These are phyloP conservation scores for Limanda limanda DNA, from an alignment of 2,113 vertebrate genomes.

Conservation along the genomic window DNA sequence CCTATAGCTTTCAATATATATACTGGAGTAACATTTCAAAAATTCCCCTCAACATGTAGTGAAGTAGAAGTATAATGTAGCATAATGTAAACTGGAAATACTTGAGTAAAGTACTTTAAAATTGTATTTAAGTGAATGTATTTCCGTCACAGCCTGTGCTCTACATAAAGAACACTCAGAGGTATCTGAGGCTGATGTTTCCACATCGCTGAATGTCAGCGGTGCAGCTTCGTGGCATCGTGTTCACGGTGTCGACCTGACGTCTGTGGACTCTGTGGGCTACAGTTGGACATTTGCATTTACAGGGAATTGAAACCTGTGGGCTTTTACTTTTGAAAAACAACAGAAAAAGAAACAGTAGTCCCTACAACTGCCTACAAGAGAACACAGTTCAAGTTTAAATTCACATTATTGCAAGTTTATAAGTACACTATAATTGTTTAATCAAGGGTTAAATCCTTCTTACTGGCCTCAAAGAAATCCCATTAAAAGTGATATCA, in stretches of 20 bases:
- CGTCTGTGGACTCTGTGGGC: neutral
- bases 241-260: neutral
- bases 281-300: constrained; percentile 55
- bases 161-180: too few relatives aligned
- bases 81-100: neutral
- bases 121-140: neutral
- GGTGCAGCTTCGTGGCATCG: neutral
- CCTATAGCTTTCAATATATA: neutral
- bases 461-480: neutral
- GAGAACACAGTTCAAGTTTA: neutral
- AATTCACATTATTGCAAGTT: neutral
- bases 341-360: neutral
- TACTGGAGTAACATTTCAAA: neutral
- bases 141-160: neutral
- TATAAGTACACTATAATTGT: too few relatives aligned
- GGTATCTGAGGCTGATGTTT: too few relatives aligned
- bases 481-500: neutral
- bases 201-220: neutral
- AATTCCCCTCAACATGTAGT: neutral
- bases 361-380: neutral
- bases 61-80: neutral
- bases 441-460: neutral
- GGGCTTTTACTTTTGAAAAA: constrained; percentile 58
- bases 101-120: neutral
- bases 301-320: constrained; percentile 72